Evolutionary conservation across 1,140 invertebrate species (phyloP).

Genomic region (Macrotrachela quadricornifera): DNA sequence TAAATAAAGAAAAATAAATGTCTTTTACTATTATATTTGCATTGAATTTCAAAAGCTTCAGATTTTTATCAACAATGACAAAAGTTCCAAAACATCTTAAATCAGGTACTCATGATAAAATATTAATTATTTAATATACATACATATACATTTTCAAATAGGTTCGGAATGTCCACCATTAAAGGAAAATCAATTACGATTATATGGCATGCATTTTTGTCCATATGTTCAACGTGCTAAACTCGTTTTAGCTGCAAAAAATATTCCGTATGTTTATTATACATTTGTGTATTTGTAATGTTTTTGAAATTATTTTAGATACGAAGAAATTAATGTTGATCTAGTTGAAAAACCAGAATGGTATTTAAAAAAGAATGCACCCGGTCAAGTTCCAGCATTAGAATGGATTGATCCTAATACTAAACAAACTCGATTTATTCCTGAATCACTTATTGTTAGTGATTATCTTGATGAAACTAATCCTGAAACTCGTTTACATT

Average conservation of each 20-base stretch:
- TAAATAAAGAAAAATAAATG: too few species aligned
- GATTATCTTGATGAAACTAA: slow-evolving; percentile 64
- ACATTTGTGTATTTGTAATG: not conserved
- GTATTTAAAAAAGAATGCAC: slow-evolving; percentile 45
- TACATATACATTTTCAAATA: slow-evolving; percentile 21
- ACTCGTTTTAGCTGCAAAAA: slow-evolving; percentile 57
- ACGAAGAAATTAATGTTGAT: slow-evolving; percentile 60
- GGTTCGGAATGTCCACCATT: slow-evolving; percentile 41
- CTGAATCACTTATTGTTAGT: slow-evolving; percentile 55
- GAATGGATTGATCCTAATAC: slow-evolving; percentile 45
- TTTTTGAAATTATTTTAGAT: not conserved
- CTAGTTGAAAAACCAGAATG: slow-evolving; percentile 62
- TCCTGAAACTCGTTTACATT: slow-evolving; percentile 31
- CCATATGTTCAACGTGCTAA: slow-evolving; percentile 64
- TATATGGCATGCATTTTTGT: slow-evolving; percentile 72
- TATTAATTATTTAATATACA: too few species aligned
- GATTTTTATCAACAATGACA: too few species aligned
- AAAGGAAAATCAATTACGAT: slow-evolving; percentile 42
- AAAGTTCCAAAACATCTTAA: too few species aligned
- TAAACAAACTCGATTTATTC: slow-evolving; percentile 35
- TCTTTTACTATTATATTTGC: too few species aligned
- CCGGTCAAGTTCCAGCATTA: slow-evolving; percentile 57
- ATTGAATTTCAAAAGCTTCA: too few species aligned
- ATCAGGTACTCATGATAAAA: too few species aligned
- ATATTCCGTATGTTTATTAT: slow-evolving; percentile 43